phyloP scores from a whole-genome alignment of 2,113 vertebrate genomes.

The Pelusios castaneus region DNA sequence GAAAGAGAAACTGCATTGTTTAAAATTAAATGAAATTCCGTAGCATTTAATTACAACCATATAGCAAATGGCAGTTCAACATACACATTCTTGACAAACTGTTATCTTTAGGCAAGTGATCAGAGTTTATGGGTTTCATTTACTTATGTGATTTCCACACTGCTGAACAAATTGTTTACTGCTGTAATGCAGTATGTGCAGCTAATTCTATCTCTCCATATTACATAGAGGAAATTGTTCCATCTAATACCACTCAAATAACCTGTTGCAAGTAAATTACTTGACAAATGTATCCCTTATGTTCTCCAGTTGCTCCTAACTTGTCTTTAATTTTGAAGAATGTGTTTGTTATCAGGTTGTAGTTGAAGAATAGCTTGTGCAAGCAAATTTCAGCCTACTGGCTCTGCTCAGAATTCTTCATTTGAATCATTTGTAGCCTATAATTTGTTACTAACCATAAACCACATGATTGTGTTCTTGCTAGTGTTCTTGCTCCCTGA shows the following conservation, averaged over 20 bases:
- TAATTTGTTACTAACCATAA: neutral
- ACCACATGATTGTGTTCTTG: neutral
- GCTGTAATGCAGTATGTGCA: fast-evolving
- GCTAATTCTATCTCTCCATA: fast-evolving
- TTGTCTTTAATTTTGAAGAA: neutral
- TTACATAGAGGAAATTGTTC: neutral
- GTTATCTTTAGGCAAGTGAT: neutral
- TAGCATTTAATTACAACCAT: neutral
- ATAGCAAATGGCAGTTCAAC: neutral
- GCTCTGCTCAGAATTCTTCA: neutral
- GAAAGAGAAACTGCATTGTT: neutral
- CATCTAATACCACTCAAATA: neutral
- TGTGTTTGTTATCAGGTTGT: neutral
- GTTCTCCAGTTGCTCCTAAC: fast-evolving
- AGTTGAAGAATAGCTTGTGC: neutral
- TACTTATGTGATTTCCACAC: neutral
- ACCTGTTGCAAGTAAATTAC: neutral
- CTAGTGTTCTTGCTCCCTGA: too few species aligned
- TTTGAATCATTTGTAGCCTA: too few species aligned
- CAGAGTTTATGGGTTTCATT: neutral
- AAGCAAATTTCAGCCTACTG: neutral
- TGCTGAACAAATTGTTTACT: neutral
- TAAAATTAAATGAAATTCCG: fast-evolving
- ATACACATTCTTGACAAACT: neutral
- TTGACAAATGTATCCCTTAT: neutral